Percentiles rank a stretch among this genome's conserved stretches.
phyloP scores from a whole-genome alignment of 2,113 vertebrate species.

The Geococcyx californianus region DNA sequence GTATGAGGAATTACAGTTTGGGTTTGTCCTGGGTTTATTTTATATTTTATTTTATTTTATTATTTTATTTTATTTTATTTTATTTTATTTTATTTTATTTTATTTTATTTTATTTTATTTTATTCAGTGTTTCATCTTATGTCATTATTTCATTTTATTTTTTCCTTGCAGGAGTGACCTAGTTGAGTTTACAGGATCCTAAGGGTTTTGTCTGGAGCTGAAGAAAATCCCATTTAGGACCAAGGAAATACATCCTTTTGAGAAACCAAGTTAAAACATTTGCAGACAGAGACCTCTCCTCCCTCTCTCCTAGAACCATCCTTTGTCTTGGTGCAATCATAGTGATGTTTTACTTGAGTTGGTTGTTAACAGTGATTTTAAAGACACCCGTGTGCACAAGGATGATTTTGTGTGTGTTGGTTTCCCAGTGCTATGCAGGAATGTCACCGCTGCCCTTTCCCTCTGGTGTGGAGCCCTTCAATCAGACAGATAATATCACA shows the following conservation, averaged over 20 bases:
- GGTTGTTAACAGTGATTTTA: not conserved
- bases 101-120: not conserved
- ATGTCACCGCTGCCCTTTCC: not conserved
- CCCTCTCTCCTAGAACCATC: not conserved
- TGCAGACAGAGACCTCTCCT: not conserved
- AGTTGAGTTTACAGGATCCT: slow-evolving; percentile 59
- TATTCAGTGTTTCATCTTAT: not conserved
- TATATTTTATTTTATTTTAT: not conserved
- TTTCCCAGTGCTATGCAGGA: not conserved
- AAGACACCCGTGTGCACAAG: too few species aligned
- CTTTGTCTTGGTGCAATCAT: not conserved
- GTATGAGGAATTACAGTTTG: slow-evolving; percentile 60
- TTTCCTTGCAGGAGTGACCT: slow-evolving; percentile 38
- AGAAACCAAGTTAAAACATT: slow-evolving; percentile 51
- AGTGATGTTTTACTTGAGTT: not conserved
- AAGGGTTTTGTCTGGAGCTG: slow-evolving; percentile 54
- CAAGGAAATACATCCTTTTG: slow-evolving; percentile 52
- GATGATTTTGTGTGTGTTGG: not conserved
- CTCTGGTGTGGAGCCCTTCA: not conserved
- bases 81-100: not conserved
- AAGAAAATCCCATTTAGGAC: slow-evolving; percentile 45
- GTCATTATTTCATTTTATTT: not conserved
- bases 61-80: not conserved
- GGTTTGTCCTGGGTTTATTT: not conserved
- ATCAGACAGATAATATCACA: not conserved